A percentile compares a stretch with the other conserved stretches of the same genome.
phyloP scores from a whole-genome alignment of 2,888 invertebrate species.

The Brachypalpus laphriformis region DNA sequence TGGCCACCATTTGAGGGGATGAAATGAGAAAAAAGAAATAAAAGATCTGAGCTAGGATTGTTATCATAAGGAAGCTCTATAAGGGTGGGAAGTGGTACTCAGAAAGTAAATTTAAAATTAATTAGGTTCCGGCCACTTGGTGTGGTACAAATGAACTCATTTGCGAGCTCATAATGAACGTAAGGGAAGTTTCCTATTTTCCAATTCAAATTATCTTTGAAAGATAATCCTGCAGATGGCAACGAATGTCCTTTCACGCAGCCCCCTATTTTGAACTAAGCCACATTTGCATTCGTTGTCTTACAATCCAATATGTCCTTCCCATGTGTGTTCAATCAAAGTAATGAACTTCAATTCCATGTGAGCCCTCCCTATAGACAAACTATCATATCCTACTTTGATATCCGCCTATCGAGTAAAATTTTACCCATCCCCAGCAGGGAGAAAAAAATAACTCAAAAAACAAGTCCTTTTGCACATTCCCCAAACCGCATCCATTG shows the following conservation, averaged over 20 bases:
- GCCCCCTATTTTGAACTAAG: slow-evolving; percentile 2
- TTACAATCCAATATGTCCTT: slow-evolving; percentile 48
- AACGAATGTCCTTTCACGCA: background rate
- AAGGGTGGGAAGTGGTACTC: background rate
- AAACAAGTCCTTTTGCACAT: slow-evolving; percentile 43
- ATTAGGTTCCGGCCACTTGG: slow-evolving; percentile 49
- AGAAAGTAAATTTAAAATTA: slow-evolving; percentile 50
- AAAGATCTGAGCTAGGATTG: background rate
- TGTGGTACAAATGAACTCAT: slow-evolving; percentile 31
- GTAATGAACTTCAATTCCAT: slow-evolving; percentile 68
- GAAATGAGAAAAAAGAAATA: slow-evolving; percentile 27
- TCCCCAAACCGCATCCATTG: slow-evolving; percentile 69
- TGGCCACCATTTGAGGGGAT: slow-evolving; percentile 43
- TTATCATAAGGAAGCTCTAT: slow-evolving; percentile 2
- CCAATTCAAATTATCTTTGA: slow-evolving; percentile 16
- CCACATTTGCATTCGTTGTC: slow-evolving; percentile 43
- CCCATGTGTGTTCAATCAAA: slow-evolving; percentile 54
- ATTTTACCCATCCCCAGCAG: background rate
- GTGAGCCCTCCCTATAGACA: slow-evolving; percentile 20
- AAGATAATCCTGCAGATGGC: slow-evolving; percentile 1
- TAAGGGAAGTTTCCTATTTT: slow-evolving; percentile 9
- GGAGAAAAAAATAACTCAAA: background rate
- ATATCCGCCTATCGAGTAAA: slow-evolving; percentile 24
- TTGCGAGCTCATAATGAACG: background rate
- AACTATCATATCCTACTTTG: slow-evolving; percentile 53